Evolutionary conservation across 2,888 invertebrate species (phyloP).

Genomic region (Marronus borbonicus): DNA sequence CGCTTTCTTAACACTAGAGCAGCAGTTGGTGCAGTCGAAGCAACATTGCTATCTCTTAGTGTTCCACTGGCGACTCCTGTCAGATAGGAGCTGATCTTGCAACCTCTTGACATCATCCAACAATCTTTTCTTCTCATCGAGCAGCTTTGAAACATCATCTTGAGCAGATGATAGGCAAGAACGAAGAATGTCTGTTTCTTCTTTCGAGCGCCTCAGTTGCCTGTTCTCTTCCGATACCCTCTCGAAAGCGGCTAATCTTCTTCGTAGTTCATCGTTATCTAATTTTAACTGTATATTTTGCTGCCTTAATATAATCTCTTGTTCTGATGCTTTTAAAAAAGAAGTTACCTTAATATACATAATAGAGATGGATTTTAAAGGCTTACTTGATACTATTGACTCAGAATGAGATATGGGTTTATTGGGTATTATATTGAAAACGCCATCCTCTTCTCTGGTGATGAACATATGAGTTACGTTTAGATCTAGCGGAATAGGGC

Average conservation of each 20-base stretch:
- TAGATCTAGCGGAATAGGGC: constrained; percentile 85
- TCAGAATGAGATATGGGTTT: constrained; percentile 50
- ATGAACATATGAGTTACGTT: constrained; percentile 81
- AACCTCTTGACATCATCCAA: constrained; percentile 80
- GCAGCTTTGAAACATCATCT: constrained; percentile 80
- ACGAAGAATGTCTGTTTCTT: constrained; percentile 77
- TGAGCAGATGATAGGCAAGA: constrained; percentile 79
- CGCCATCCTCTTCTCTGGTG: constrained; percentile 81
- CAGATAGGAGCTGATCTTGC: constrained; percentile 73
- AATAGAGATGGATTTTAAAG: not conserved
- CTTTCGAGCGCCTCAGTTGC: constrained; percentile 70
- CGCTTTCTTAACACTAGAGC: constrained; percentile 65
- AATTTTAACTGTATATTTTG: constrained; percentile 73
- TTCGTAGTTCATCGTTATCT: constrained; percentile 78
- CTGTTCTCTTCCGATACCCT: constrained; percentile 76
- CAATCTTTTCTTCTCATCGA: constrained; percentile 83
- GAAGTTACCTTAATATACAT: not conserved
- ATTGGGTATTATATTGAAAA: constrained; percentile 81
- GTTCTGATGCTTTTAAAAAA: constrained; percentile 43
- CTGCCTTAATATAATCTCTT: constrained; percentile 67
- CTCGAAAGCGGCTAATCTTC: constrained; percentile 75
- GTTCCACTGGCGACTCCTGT: constrained; percentile 70
- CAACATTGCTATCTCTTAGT: constrained; percentile 81
- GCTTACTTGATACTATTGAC: constrained; percentile 56
- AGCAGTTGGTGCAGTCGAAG: constrained; percentile 81